Evolutionary conservation across 2,888 invertebrate genomes (phyloP), one percentile per base, ranked within the genome.

Genomic region (Oscheius onirici): DNA sequence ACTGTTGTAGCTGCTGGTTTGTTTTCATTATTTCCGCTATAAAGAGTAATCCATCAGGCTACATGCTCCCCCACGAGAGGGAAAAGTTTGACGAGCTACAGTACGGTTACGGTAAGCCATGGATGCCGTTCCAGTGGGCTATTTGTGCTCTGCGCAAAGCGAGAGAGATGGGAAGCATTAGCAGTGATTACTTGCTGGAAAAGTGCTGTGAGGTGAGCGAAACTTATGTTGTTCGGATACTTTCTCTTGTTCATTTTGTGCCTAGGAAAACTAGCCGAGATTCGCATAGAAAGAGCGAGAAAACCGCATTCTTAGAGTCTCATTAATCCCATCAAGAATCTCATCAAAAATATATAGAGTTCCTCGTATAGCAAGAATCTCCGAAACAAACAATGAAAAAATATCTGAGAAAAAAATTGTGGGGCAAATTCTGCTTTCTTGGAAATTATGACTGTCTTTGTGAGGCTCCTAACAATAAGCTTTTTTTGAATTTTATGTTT

Each of bases 41-140:
- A 65, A 51, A 34, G 28, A 11, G n/a, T n/a, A n/a, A 28, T 43
- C 13, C 17, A 52, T 22, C 46, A 76, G 75, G 77, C 3, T 76
- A 77, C 55, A 66, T 81, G 72, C 46, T 77, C 60, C 68, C 61
- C 6, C 75, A 83, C 43, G 83, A 82, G 71, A 63, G 57, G n/a
- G 68, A 79, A 51, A 46, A 77, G 65, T 75, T 81, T 57, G 82
- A 83, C 20, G 73, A 49, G 2, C 28, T 57, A 1, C 46, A 69
- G 24, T 58, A 57, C 20, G 51, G 76, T 54, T 84, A 82, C 63
- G 77, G 77, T 15, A 83, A 83, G 57, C 84, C 84, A 55, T 84
- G 84, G 84, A 69, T 84, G 26, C 83, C 83, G 2, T 77, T 83
- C 65, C 82, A 84, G 54, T 84, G 84, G 84, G 74, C 76, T 8